Base-by-base conservation (phyloP, 2,888 invertebrate genomes). In the Ornithoptera priamus region DNA sequence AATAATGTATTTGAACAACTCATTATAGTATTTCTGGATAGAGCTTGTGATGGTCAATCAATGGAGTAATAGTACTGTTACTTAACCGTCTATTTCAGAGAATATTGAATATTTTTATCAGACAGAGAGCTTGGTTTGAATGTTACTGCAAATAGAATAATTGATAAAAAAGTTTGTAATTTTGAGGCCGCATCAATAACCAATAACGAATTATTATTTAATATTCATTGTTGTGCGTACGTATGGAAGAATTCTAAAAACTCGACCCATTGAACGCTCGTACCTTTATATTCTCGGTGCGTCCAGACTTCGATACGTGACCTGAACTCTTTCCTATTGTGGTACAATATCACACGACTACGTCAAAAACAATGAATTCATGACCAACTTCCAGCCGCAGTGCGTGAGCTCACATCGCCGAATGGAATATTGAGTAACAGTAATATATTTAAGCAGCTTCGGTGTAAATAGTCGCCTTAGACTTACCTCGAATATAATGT, bases 291-390 rank as follows among this genome's bases (percentile, higher is more conserved):
- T 91, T 92, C 91, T 75, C 76, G 72, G 73, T 69, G 72, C 85
- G 88, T 88, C 79, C 83, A 78, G 75, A 81, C 79, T 81, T 78
- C 77, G 85, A 82, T 77, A 91, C 91, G 92, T 92, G 92, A 89
- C 85, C 85, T 86, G 87, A 88, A 89, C 88, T 87, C 87, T 89
- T 90, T 88, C 82, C 85, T 89, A 88, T 84, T 86, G 86, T 87
- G 83, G 88, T 88, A 85, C 86, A 87, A 89, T 90, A 89, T 88
- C 87, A 88, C 86, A 86, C 86, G 84, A 82, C 83, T 81, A 83
- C 83, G 84, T 87, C 84, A 87, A 85, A 90, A 89, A 91, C 90
- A 91, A 91, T 90, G 86, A 89, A 87, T 86, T 87, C 69, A 71
- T 60, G 69, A 67, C 69, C 66, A 68, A 63, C 70, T 71, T 69